Base-by-base conservation (phyloP, 1,140 invertebrate species). In the Babylonia areolata region DNA sequence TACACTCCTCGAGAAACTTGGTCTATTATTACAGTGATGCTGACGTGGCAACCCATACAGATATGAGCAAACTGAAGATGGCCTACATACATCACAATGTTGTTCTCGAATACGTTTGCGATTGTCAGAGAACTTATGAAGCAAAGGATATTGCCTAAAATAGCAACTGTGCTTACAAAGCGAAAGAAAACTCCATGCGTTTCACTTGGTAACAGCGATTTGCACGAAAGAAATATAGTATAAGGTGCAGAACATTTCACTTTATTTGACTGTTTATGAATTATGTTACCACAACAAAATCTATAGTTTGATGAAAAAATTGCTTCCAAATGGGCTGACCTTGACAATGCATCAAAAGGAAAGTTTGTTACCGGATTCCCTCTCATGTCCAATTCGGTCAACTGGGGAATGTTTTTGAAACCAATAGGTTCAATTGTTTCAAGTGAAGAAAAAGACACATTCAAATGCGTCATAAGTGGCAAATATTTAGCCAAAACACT, bases 211-310 rank as follows among this genome's bases (percentile, higher is more conserved):
- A 91, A 85, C 31, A 91, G 82, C 77, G 90, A 87, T 28, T 40
- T 35, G 84, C 90, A 92, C 0, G 88, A 90, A 12, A 88, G 90
- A 54, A 92, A 89, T 79, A 85, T 88, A 39, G 90, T 84, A 11
- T 35, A 20, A 31, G 78, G 78, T 58, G 91, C 89, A 23, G 86
- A 81, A 84, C 90, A 91, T 17, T 88, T 87, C 35, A 90, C 78
- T 3, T 54, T 78, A 17, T 33, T 23, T 1, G 91, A 84, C 51
- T 58, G 40, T 33, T 58, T 31, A n/a, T 86, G 86, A 64, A 28
- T 11, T 6, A 64, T 12, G 23, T 64, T 64, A 23, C 28, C 28
- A 64, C 58, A 64, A 23, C 58, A 64, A 23, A 91, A 86, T 81
- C 81, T 81, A 80, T 79, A 91, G 3, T 85, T 75, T 37, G 89